Base-by-base conservation (phyloP, 1,140 invertebrate species). In the Pseudomyrmex dendroicus region DNA sequence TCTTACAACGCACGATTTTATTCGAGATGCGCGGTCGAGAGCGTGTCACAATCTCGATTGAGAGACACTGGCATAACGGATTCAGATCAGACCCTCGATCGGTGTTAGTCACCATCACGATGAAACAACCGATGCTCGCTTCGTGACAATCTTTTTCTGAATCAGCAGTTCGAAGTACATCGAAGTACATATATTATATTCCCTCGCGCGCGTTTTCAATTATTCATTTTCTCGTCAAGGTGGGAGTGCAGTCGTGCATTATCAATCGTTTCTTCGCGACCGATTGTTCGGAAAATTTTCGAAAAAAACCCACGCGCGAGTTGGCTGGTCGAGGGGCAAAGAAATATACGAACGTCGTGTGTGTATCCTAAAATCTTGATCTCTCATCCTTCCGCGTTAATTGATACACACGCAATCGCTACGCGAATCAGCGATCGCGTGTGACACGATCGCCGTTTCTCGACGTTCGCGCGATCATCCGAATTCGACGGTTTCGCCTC, bases 221-320 rank as follows among this genome's bases (percentile, higher is more conserved):
- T n/a, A 46, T 67, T 1, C 15, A 8, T 54, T 54, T 72, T 8
- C 20, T 8, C 35, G 4, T 48, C 20, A 8, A 46, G 25, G 44
- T 10, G 46, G 44, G 20, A 44, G 48, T 15, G 3, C 62, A 2
- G 20, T 15, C 0, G 46, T 13, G 22, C 2, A 25, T 74, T 63
- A 64, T 54, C 8, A 66, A 50, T 35, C 59, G 10, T 35, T 63
- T 10, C 52, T 15, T 44, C 15, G 12, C 10, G 22, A 15, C 12
- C 35, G 35, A 35, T 35, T 35, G 35, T 35, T 35, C 5, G 35
- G 1, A 35, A 63, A 61, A 5, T 22, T 25, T 4, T 15, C 8
- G 1, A 25, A 62, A 62, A 62, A 25, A 63, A 63, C 70, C 73
- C 64, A 73, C 73, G 83, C 80, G 46, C n/a, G 13, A 12, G 25